Evolutionary conservation across 2,797 vertebrate genomes (phyloP), one percentile per base, ranked within the genome.

Genomic region (Urophycis tenuis): DNA sequence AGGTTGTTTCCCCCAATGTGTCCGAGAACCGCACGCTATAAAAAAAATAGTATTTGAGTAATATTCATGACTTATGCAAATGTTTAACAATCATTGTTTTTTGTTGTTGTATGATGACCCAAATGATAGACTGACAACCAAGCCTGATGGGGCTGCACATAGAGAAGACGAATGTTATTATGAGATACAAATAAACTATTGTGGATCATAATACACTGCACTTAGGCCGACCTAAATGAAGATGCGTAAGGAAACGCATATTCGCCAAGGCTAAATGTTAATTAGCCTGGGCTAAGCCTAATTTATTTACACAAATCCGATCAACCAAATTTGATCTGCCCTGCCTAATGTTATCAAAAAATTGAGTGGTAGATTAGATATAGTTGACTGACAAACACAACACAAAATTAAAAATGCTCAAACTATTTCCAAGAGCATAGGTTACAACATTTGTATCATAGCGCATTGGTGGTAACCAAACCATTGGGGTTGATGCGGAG

Each of bases 401-500:
- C 5, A 45, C 30, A 69, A 29, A 70, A 8, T 31, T 5, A 19
- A 33, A 32, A 35, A 35, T 8, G 22, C 15, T 33, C 15, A 72
- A 19, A 31, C 3, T 32, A 70, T 70, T 70, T 70, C 3, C 0
- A 30, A 70, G 8, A 32, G 2, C 9, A 71, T 33, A 71, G 12
- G 32, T 71, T 32, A 33, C 14, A 32, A 71, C 29, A 19, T 15
- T 15, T 15, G 30, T 33, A 33, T 32, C 19, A 19, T 32, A 71
- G 69, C 69, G 69, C 69, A 71, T 71, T 33, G 30, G 69, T 29
- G 3, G 17, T 4, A 41, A 41, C 39, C 39, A 41, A 41, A 5
- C 39, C 35, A 36, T 36, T 36, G 10, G 53, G 19, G 32, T 10
- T 3, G 80, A 75, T 79, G 87, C 90, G 89, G 85, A 90, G 87